These are phyloP conservation scores for Cyprinus carpio DNA, from an alignment of 2,113 vertebrate species.

Conservation along the genomic window DNA sequence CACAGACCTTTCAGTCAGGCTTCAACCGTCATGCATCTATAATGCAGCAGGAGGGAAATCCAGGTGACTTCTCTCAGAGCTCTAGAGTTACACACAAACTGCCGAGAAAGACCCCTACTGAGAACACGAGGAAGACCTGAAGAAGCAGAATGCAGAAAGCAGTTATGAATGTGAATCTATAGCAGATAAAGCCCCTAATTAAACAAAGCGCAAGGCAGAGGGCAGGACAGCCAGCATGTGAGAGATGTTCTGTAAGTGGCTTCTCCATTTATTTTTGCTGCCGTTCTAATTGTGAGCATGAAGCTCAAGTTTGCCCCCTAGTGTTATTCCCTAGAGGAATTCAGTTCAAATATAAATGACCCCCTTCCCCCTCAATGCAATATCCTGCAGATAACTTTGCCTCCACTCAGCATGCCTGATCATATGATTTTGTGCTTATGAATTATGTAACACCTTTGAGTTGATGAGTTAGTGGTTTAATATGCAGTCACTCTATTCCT, in stretches of 20 bases:
- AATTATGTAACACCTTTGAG: constrained; percentile 44
- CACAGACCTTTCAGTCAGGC: constrained; percentile 30
- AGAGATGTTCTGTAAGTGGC: constrained; percentile 21
- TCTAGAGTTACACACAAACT: background rate
- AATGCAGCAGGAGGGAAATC: constrained; percentile 56
- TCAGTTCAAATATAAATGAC: constrained; percentile 54
- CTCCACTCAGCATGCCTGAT: constrained; percentile 32
- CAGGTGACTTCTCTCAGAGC: constrained; percentile 22
- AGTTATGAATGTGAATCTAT: constrained; percentile 16
- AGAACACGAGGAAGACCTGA: background rate
- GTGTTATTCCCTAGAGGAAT: constrained; percentile 66
- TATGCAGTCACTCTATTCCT: constrained; percentile 16
- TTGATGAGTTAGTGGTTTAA: constrained; percentile 47
- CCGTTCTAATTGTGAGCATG: background rate
- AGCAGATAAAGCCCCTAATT: background rate
- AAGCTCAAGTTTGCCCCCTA: constrained; percentile 79
- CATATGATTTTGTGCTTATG: constrained; percentile 37
- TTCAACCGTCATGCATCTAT: constrained; percentile 59
- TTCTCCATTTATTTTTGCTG: constrained; percentile 22
- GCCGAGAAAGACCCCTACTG: background rate
- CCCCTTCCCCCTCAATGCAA: constrained; percentile 42
- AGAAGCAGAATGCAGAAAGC: constrained; percentile 9
- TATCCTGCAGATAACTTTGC: constrained; percentile 39
- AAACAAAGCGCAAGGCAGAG: background rate
- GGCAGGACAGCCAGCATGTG: background rate